Evolutionary conservation across 2,113 vertebrate genomes (phyloP).

Genomic region (Hassar affinis): DNA sequence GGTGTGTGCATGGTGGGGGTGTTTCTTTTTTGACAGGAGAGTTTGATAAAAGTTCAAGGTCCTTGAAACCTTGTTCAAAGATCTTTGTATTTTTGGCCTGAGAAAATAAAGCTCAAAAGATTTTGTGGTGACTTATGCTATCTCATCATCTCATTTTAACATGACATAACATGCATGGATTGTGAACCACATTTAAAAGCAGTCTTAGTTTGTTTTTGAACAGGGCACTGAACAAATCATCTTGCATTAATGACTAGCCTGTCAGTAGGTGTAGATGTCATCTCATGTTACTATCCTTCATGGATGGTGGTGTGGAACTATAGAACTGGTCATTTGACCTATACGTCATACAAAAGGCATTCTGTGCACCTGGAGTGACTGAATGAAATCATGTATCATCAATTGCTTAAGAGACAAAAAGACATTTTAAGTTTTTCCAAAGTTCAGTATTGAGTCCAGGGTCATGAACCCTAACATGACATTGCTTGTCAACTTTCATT

Average conservation of each 20-base stretch:
- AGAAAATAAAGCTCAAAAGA: background rate
- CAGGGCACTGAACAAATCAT: slow-evolving; percentile 38
- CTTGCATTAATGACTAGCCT: slow-evolving; percentile 8
- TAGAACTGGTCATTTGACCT: slow-evolving; percentile 56
- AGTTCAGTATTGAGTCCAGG: background rate
- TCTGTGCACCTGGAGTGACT: slow-evolving; percentile 51
- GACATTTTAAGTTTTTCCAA: background rate
- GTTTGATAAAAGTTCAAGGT: slow-evolving; percentile 47
- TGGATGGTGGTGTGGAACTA: slow-evolving; percentile 45
- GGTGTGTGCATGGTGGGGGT: background rate
- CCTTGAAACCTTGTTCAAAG: slow-evolving; percentile 39
- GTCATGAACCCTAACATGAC: background rate
- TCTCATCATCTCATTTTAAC: slow-evolving; percentile 19
- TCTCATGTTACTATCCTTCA: slow-evolving; percentile 58
- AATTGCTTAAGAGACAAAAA: background rate
- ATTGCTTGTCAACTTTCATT: background rate
- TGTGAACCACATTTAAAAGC: slow-evolving; percentile 14
- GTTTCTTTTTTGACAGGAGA: slow-evolving; percentile 25
- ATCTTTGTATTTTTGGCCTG: slow-evolving; percentile 25
- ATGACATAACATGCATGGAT: slow-evolving; percentile 20
- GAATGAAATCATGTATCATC: slow-evolving; percentile 42
- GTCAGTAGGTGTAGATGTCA: slow-evolving; percentile 41
- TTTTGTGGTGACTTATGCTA: background rate
- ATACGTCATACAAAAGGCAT: slow-evolving; percentile 56
- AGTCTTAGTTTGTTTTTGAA: slow-evolving; percentile 1